Evolutionary conservation across 2,113 vertebrate genomes (phyloP), one percentile per base, ranked within the genome.

Genomic region (Silurus meridionalis): DNA sequence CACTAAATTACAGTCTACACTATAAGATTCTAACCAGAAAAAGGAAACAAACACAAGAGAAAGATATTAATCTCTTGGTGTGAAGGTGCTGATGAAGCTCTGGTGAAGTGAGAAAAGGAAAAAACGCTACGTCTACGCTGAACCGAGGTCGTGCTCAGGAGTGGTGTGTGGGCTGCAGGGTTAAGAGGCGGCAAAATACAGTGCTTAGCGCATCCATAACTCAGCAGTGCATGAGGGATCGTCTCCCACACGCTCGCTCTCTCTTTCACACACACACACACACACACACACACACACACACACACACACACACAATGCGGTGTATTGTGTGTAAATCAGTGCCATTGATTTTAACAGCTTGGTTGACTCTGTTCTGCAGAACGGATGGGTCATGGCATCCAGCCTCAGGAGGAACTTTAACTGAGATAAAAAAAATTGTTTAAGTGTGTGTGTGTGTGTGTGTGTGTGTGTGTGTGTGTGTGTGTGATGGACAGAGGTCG

Each of bases 271-370:
- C 55, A 37, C 78, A 25, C 78, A 28, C 78, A 17, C 52, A 46
- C 64, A 48, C 53, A 75, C 55, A 71, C 83, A 74, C 83, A 61
- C 67, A 52, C 55, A 14, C 67, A 60, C 55, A 75, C 83, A 61
- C 53, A 48, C 82, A 37, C 82, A 37, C 82, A 25, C 60, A 37
- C 83, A 37, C 46, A 63, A 19, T 28, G 61, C 60, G 23, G 61
- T 66, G 11, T 50, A 48, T 50, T 69, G 84, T n/a, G 75, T 85
- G 64, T 80, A 80, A 85, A 85, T 85, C 84, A 69, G 84, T 64
- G 14, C 17, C 71, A 86, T 86, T 80, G 84, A 86, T 80, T 86
- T 23, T 80, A 80, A 80, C 4, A 37, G 19, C 83, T 61, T 78
- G 75, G 55, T 58, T 57, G 77, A 85, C 75, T 78, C 63, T 77